Conservation (phyloP, 2,888 invertebrate species). For the Sialis lutaria region DNA sequence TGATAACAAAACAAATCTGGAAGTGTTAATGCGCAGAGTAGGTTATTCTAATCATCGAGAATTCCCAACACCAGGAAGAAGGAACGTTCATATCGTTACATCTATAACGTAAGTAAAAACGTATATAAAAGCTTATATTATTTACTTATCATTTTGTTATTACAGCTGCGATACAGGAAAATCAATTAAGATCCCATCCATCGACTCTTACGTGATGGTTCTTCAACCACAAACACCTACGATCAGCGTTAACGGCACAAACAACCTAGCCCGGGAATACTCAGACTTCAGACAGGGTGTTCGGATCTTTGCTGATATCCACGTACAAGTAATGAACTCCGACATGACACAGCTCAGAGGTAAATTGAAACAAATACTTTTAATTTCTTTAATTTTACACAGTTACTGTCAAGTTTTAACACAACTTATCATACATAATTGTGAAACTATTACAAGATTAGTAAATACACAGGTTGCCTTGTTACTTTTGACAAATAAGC, state of each 20-base stretch:
- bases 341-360: slow-evolving; percentile 11
- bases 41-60: slow-evolving; percentile 83
- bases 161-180: slow-evolving; percentile 59
- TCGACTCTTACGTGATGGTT: slow-evolving; percentile 77
- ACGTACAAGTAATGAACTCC: slow-evolving; percentile 41
- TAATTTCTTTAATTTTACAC: too few species aligned
- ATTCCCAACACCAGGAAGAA: slow-evolving; percentile 87
- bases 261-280: slow-evolving; percentile 69
- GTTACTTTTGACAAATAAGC: too few species aligned
- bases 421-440: too few species aligned
- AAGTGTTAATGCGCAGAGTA: slow-evolving; percentile 67
- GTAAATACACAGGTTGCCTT: too few species aligned
- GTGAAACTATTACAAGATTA: too few species aligned
- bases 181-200: slow-evolving; percentile 52
- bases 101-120: slow-evolving; percentile 46
- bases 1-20: slow-evolving; percentile 77
- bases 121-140: background rate
- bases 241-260: slow-evolving; percentile 65
- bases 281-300: slow-evolving; percentile 76
- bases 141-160: slow-evolving; percentile 4
- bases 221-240: slow-evolving; percentile 71
- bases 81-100: slow-evolving; percentile 70
- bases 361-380: background rate
- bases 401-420: too few species aligned
- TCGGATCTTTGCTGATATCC: slow-evolving; percentile 71